phyloP scores from a whole-genome alignment of 1,140 invertebrate species.

The Cylas formicarius region DNA sequence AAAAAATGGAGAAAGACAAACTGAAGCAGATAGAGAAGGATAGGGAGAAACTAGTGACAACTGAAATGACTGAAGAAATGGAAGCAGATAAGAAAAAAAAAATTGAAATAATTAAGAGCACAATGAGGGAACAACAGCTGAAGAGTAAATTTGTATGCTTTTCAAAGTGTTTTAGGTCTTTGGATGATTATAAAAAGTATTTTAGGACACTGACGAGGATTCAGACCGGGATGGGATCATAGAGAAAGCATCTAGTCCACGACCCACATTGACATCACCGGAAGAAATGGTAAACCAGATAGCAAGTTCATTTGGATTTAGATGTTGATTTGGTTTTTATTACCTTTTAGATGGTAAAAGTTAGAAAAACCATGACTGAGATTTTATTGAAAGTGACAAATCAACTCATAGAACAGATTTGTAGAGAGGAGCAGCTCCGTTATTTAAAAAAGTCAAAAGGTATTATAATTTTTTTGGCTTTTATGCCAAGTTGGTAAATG shows the following conservation, averaged over 20 bases:
- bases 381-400: constrained; percentile 89
- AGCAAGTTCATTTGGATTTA: constrained; percentile 5
- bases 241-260: constrained; percentile 20
- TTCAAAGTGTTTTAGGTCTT: background rate
- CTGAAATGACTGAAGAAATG: constrained; percentile 54
- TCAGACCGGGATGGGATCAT: constrained; percentile 29
- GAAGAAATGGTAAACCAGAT: constrained; percentile 48
- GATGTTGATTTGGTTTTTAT: constrained; percentile 12
- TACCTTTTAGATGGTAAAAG: constrained; percentile 72
- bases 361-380: constrained; percentile 81
- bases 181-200: constrained; percentile 2
- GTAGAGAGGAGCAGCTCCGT: constrained; percentile 64
- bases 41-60: constrained; percentile 55
- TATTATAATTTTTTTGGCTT: constrained; percentile 34
- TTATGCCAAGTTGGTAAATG: too few relatives aligned
- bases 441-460: constrained; percentile 40
- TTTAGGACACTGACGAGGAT: constrained; percentile 39
- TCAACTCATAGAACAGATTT: constrained; percentile 74
- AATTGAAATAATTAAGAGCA: constrained; percentile 48
- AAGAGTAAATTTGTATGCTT: constrained; percentile 79
- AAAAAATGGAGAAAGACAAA: constrained; percentile 96
- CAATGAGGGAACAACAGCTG: constrained; percentile 40
- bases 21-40: constrained; percentile 79
- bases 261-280: constrained; percentile 20
- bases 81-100: constrained; percentile 58